phyloP scores from a whole-genome alignment of 1,140 invertebrate species.

The Polypedilum vanderplanki region DNA sequence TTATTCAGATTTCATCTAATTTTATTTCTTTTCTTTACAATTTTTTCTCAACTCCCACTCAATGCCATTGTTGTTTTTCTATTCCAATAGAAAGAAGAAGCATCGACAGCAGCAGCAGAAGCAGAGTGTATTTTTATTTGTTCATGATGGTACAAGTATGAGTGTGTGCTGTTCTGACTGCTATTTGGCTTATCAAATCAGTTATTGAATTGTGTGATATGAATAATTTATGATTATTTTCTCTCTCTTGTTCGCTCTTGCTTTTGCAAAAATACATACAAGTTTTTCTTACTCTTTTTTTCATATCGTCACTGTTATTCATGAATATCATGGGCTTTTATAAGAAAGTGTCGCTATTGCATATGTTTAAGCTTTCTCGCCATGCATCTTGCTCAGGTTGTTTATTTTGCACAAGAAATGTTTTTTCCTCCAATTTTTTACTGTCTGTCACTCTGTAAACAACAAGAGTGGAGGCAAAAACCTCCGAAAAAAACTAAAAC shows the following conservation, averaged over 20 bases:
- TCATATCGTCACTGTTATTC: not conserved
- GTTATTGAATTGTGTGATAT: slow-evolving; percentile 29
- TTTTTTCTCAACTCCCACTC: not conserved
- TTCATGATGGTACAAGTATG: not conserved
- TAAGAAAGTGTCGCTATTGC: not conserved
- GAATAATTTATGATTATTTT: slow-evolving; percentile 27
- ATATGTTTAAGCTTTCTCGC: not conserved
- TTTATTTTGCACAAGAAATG: not conserved
- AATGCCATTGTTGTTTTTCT: too few relatives aligned
- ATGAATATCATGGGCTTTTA: not conserved
- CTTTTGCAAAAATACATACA: not conserved
- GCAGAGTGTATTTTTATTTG: slow-evolving; percentile 6
- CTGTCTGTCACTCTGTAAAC: not conserved
- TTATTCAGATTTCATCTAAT: too few relatives aligned
- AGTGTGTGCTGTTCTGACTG: not conserved
- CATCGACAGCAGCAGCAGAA: not conserved
- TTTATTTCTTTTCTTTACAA: not conserved
- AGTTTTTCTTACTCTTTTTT: not conserved
- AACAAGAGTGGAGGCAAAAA: not conserved
- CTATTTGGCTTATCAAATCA: slow-evolving; percentile 27
- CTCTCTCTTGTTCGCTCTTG: not conserved
- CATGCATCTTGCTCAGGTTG: not conserved
- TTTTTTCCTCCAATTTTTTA: not conserved
- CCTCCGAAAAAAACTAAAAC: not conserved
- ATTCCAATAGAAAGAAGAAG: too few relatives aligned